Conservation (phyloP, 2,113 vertebrate genomes). For the Coracopsis vasa region DNA sequence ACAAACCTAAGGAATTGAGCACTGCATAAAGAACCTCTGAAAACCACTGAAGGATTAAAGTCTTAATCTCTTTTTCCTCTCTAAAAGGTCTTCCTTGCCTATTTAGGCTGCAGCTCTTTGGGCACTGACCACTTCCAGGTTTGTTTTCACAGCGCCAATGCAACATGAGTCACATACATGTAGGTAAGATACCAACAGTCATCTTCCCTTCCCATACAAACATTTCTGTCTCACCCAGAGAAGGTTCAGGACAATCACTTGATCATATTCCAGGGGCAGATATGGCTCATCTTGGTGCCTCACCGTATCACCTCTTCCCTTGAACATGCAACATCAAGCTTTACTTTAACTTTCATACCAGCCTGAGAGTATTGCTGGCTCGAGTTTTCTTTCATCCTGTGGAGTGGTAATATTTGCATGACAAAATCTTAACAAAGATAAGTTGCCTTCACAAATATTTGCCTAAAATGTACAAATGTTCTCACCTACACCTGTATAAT, state of each 20-base stretch:
- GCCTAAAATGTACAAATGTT: background rate
- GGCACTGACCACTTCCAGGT: background rate
- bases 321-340: background rate
- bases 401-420: background rate
- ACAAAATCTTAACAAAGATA: background rate
- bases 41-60: background rate
- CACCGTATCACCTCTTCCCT: background rate
- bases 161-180: fast-evolving
- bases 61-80: background rate
- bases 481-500: background rate
- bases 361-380: background rate
- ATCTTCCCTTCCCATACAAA: background rate
- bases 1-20: background rate
- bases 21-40: background rate
- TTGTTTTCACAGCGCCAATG: background rate
- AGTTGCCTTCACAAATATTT: background rate
- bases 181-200: background rate
- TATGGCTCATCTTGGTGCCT: background rate
- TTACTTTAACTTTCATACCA: background rate
- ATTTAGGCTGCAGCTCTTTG: background rate
- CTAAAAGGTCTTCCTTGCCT: background rate
- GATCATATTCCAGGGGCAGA: background rate
- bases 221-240: background rate
- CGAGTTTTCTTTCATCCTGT: background rate
- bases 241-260: background rate